phyloP scores from a whole-genome alignment of 2,888 invertebrate genomes.

The Galeopsomyia nigrocyanea region DNA sequence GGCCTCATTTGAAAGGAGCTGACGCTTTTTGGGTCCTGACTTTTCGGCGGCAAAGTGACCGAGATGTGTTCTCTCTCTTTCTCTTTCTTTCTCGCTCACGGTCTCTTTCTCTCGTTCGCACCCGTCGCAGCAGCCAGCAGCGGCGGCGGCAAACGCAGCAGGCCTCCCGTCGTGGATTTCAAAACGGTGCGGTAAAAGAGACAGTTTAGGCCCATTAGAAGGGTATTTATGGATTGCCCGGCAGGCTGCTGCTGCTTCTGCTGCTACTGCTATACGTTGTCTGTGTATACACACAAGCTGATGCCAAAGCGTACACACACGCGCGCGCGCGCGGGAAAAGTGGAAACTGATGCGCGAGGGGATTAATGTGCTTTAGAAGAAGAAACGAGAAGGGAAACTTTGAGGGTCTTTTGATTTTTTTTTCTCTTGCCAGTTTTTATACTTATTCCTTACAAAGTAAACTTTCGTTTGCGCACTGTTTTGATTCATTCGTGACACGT shows the following conservation, averaged over 20 bases:
- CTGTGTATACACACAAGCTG: conserved; percentile 10
- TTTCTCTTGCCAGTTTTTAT: too few relatives aligned
- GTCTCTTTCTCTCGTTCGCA: conserved; percentile 22
- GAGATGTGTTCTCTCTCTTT: not conserved
- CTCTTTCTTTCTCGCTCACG: not conserved
- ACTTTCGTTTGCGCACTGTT: too few relatives aligned
- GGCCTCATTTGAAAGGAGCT: conserved; percentile 34
- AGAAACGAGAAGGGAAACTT: too few relatives aligned
- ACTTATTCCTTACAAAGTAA: too few relatives aligned
- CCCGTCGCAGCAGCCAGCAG: conserved; percentile 36
- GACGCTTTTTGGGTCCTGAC: not conserved
- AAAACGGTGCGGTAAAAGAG: conserved; percentile 57
- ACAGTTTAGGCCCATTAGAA: conserved; percentile 63
- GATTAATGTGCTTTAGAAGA: too few relatives aligned
- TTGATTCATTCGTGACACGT: too few relatives aligned
- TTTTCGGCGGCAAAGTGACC: conserved; percentile 39
- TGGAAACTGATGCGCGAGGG: not conserved
- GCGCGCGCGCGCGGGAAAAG: conserved; percentile 41
- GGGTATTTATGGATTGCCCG: conserved; percentile 65
- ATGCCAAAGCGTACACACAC: conserved; percentile 10
- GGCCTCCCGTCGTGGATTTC: conserved; percentile 52
- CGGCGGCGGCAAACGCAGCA: conserved; percentile 48
- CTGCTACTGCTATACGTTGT: not conserved
- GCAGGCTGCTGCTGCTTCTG: conserved; percentile 40
- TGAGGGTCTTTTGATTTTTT: too few relatives aligned